Evolutionary conservation across 1,140 invertebrate species (phyloP).

Genomic region (Geopemphigus sp.): DNA sequence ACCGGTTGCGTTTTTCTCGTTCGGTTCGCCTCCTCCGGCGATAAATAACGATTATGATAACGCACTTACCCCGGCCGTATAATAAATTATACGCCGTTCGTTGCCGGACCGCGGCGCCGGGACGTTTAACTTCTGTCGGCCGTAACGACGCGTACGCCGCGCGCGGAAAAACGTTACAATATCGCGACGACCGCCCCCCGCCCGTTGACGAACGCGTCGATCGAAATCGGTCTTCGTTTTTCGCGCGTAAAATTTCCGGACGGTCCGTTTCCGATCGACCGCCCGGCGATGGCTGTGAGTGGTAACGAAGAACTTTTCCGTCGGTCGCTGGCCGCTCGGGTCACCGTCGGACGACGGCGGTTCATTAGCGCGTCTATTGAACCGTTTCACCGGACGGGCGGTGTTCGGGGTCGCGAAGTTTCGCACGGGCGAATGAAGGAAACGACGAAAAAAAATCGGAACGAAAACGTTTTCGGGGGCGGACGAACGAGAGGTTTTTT

Average conservation of each 20-base stretch:
- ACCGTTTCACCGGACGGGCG: not conserved
- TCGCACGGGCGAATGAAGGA: not conserved
- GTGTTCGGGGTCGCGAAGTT: constrained; percentile 6
- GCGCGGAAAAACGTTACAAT: too few relatives aligned
- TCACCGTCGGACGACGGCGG: not conserved
- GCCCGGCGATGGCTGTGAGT: not conserved
- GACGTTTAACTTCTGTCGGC: not conserved
- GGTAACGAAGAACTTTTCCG: too few relatives aligned
- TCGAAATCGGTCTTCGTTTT: too few relatives aligned
- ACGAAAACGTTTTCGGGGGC: not conserved
- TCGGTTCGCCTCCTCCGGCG: not conserved
- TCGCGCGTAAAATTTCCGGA: too few relatives aligned
- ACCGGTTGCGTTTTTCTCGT: not conserved
- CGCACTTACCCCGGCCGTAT: constrained; percentile 14
- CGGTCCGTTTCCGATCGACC: too few relatives aligned
- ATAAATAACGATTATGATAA: constrained; percentile 37
- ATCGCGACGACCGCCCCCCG: too few relatives aligned
- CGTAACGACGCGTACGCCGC: too few relatives aligned
- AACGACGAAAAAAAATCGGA: not conserved
- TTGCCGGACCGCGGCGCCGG: not conserved
- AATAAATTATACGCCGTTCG: constrained; percentile 24
- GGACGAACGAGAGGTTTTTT: too few relatives aligned
- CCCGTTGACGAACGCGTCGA: too few relatives aligned
- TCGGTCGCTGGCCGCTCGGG: not conserved
- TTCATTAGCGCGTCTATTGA: constrained; percentile 38